Evolutionary conservation across 2,113 vertebrate genomes (phyloP).

Genomic region (Mellivora capensis): DNA sequence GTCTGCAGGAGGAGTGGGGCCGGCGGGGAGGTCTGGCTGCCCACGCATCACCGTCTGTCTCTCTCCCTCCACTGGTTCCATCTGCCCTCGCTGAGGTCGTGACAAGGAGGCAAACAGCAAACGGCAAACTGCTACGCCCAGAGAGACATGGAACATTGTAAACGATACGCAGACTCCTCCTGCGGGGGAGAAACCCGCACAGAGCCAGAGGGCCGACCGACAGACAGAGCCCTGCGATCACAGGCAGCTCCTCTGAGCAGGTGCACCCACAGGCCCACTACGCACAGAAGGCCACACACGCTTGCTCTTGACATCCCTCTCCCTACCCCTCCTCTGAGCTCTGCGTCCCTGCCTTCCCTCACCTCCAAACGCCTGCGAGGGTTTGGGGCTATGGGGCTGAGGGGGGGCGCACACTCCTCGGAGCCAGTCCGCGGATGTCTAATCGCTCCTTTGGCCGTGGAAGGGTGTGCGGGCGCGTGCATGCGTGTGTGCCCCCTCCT

Average conservation of each 20-base stretch:
- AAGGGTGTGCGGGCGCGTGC: neutral
- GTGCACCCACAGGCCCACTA: neutral
- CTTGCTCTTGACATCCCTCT: neutral
- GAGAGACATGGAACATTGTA: neutral
- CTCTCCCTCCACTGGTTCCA: constrained; percentile 55
- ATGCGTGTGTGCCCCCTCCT: neutral
- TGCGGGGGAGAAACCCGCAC: neutral
- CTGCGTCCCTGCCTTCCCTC: neutral
- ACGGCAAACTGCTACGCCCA: neutral
- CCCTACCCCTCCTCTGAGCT: neutral
- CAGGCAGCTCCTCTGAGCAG: neutral
- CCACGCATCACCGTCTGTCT: constrained; percentile 48
- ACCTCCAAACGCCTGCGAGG: constrained; percentile 21
- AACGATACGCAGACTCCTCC: neutral
- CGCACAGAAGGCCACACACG: neutral
- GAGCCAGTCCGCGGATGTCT: constrained; percentile 21
- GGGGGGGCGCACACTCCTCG: neutral
- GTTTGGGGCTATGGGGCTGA: neutral
- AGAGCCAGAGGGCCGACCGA: neutral
- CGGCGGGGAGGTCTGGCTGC: constrained; percentile 21
- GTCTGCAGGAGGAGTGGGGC: neutral
- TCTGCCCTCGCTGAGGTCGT: constrained; percentile 57
- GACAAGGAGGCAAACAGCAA: constrained; percentile 54
- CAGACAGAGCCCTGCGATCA: neutral
- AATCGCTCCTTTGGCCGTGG: constrained; percentile 17